Percentiles rank a stretch among this genome's conserved stretches.
Conservation (phyloP, 2,888 invertebrate genomes). For the Thecophora atra region DNA sequence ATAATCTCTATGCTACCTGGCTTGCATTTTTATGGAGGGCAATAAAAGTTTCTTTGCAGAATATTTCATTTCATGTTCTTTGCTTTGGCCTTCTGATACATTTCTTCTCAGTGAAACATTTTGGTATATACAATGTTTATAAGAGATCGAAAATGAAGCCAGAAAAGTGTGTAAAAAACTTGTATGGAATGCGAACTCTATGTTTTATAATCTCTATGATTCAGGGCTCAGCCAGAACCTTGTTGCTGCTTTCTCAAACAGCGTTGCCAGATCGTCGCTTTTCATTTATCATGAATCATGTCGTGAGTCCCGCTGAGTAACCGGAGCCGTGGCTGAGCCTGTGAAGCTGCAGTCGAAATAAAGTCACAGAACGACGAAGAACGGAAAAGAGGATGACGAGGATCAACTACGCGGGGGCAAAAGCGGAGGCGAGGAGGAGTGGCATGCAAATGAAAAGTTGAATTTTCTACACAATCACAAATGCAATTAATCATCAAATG, state of each 20-base stretch:
- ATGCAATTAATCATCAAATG: slow-evolving; percentile 35
- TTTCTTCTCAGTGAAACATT: no score
- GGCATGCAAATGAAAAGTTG: slow-evolving; percentile 32
- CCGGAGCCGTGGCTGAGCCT: slow-evolving; percentile 5
- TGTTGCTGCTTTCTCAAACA: slow-evolving; percentile 19
- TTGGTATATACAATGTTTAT: no score
- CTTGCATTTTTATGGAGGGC: no score
- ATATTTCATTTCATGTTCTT: no score
- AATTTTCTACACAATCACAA: slow-evolving; percentile 33
- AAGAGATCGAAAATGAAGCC: no score
- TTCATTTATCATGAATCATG: slow-evolving; percentile 31
- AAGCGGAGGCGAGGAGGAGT: neutral
- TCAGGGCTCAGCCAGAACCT: neutral
- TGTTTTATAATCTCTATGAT: no score
- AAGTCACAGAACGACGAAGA: neutral
- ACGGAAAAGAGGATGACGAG: neutral
- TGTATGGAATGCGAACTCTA: no score
- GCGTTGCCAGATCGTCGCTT: slow-evolving; percentile 13
- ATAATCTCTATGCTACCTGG: no score
- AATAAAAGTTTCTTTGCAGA: no score
- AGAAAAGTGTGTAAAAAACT: no score
- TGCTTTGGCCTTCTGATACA: no score
- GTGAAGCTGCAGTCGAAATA: neutral
- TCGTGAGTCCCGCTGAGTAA: slow-evolving; percentile 11
- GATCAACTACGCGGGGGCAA: neutral